phyloP scores from a whole-genome alignment of 92 coral and sea anemone genomes.

The Phenganax subtilis region DNA sequence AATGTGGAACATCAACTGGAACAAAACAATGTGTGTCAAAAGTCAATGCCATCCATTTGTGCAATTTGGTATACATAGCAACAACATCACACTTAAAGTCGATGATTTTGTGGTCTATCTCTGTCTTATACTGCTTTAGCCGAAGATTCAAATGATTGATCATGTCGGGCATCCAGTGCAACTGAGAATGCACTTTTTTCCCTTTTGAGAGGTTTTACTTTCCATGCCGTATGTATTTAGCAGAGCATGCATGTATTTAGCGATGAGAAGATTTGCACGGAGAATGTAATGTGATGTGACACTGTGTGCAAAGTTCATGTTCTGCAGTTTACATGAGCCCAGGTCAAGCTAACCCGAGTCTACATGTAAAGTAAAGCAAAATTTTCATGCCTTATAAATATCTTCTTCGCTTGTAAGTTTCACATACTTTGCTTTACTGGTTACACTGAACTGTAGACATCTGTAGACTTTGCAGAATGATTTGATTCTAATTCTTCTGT shows the following conservation, averaged over 20 bases:
- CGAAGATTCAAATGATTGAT: constrained; percentile 6
- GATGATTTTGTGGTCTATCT: constrained; percentile 40
- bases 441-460: too few relatives aligned
- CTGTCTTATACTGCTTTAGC: constrained; percentile 35
- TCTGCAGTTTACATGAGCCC: not conserved
- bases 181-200: not conserved
- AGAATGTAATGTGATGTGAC: not conserved
- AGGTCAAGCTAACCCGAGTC: not conserved
- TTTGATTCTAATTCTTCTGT: too few relatives aligned
- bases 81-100: constrained; percentile 47
- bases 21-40: constrained; percentile 40
- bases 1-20: constrained; percentile 38
- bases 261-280: not conserved
- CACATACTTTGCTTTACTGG: too few relatives aligned
- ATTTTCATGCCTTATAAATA: not conserved
- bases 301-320: not conserved
- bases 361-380: not conserved
- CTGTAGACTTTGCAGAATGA: too few relatives aligned
- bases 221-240: not conserved
- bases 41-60: not conserved
- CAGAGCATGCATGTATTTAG: not conserved
- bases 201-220: not conserved
- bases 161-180: constrained; percentile 8
- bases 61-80: constrained; percentile 33
- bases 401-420: too few relatives aligned